Conservation (phyloP, 2,113 vertebrate genomes). For the Sclerurus mexicanus region DNA sequence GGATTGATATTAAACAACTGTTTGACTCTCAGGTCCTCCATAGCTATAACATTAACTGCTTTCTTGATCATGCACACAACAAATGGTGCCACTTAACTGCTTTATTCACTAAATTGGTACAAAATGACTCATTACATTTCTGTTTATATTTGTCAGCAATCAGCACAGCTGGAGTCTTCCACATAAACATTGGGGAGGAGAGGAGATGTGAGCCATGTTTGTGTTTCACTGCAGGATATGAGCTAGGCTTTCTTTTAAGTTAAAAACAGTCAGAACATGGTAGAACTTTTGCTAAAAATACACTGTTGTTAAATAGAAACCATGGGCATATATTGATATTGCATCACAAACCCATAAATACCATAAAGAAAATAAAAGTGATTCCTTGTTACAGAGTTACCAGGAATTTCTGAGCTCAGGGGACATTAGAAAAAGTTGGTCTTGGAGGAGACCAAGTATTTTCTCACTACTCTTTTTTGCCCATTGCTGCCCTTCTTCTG, state of each 20-base stretch:
- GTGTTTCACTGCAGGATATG: background rate
- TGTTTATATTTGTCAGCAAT: background rate
- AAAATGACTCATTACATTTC: background rate
- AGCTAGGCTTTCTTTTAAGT: background rate
- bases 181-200: background rate
- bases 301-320: slow-evolving; percentile 33
- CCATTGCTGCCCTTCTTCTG: background rate
- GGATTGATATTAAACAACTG: background rate
- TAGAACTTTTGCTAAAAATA: slow-evolving; percentile 28
- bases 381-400: background rate
- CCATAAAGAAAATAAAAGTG: slow-evolving; percentile 33
- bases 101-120: background rate
- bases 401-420: slow-evolving; percentile 44
- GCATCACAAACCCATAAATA: slow-evolving; percentile 46
- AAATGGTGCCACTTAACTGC: background rate
- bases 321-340: slow-evolving; percentile 11
- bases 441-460: background rate
- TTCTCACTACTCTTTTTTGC: background rate
- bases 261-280: background rate
- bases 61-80: background rate
- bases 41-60: background rate
- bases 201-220: background rate
- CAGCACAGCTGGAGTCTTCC: background rate
- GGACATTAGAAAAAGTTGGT: background rate
- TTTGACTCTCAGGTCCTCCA: background rate